Percentiles rank a stretch among this genome's conserved stretches.
Conservation (phyloP, 2,888 invertebrate species). For the Esperia sulphurella region DNA sequence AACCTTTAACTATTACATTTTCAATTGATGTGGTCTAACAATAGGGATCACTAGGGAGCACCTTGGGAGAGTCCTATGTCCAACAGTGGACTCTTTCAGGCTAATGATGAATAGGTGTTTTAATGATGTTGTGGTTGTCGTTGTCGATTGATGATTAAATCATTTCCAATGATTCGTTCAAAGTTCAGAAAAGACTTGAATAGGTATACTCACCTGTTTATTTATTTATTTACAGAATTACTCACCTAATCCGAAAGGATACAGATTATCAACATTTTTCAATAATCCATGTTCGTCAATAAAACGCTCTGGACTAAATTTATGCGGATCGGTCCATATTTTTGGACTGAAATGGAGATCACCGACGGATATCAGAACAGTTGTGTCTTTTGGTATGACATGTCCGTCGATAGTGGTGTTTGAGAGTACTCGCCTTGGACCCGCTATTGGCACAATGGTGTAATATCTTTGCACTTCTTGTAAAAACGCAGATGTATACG, state of each 20-base stretch:
- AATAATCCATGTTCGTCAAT: conserved; percentile 73
- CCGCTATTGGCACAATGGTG: conserved; percentile 74
- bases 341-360: conserved; percentile 75
- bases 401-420: conserved; percentile 58
- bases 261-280: conserved; percentile 69
- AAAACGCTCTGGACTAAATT: conserved; percentile 82
- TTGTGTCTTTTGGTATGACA: conserved; percentile 70
- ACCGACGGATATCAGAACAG: conserved; percentile 72
- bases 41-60: too few relatives aligned
- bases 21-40: too few relatives aligned
- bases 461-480: conserved; percentile 79
- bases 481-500: conserved; percentile 76
- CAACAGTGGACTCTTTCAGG: too few relatives aligned
- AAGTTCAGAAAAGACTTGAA: too few relatives aligned
- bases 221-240: conserved; percentile 7
- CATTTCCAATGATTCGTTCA: too few relatives aligned
- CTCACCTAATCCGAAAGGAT: conserved; percentile 84
- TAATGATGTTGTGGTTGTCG: too few relatives aligned
- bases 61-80: too few relatives aligned
- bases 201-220: too few relatives aligned
- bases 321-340: conserved; percentile 78
- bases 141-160: too few relatives aligned
- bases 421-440: conserved; percentile 65
- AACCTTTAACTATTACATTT: too few relatives aligned
- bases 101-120: too few relatives aligned